Evolutionary conservation across 2,888 invertebrate species (phyloP), one percentile per base, ranked within the genome.

Genomic region (Tenthredo amoena): DNA sequence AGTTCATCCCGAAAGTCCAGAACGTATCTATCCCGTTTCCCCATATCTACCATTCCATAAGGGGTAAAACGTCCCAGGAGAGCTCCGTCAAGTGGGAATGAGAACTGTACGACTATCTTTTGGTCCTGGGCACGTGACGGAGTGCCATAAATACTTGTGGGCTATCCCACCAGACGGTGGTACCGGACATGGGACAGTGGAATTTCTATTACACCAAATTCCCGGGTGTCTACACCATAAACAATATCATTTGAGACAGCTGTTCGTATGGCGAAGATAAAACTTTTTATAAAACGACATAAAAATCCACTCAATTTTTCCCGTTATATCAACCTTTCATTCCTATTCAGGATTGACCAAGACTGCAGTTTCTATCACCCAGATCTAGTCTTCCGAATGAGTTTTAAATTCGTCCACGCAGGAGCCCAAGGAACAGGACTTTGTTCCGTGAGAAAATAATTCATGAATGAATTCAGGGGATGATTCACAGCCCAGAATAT

Each of bases 151-250:
- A 88, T 90, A 88, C 85, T 85, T 55, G 58, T 81, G 55, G 86
- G 86, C 26, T 62, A 34, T 81, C 62, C 21, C 6, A 21, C 37
- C 62, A 37, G 1, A 15, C 65, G 58, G 40, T 15, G n/a, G 0
- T 21, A n/a, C 62, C 81, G 37, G 89, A 89, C 89, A 62, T 50
- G 77, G 62, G 88, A 77, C 81, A 62, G 87, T 87, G 92, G 92
- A 92, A 92, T 92, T 92, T 91, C 91, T 90, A 91, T 92, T 91
- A 92, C 89, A 91, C 88, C 88, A 90, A 88, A 89, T 91, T 90
- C 90, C 89, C 87, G 87, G 88, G 88, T 89, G 88, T 89, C 89
- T 87, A 85, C 88, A 86, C 90, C 90, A 90, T 92, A 92, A 91
- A 92, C 91, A 92, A 92, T 92, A 92, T 91, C 91, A 77, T 77